Evolutionary conservation across 2,888 invertebrate species (phyloP).

Genomic region (Chrysina gloriosa): DNA sequence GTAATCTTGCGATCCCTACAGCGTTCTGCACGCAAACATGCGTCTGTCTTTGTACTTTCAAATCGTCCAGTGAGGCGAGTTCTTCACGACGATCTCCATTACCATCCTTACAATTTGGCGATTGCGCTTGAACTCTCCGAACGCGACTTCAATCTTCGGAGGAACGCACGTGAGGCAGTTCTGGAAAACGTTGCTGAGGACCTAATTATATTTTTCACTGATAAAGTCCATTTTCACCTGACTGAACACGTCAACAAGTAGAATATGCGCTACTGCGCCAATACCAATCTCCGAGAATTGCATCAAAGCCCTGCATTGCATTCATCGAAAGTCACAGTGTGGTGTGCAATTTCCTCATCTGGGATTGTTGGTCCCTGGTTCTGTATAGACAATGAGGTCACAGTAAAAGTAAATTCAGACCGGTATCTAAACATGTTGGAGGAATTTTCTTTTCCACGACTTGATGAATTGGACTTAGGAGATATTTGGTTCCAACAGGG

Average conservation of each 20-base stretch:
- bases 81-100: constrained; percentile 52
- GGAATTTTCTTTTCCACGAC: too few species aligned
- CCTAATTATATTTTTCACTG: constrained; percentile 39
- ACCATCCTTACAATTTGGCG: constrained; percentile 54
- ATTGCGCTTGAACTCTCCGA: constrained; percentile 52
- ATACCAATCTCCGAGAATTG: neutral
- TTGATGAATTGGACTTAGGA: too few species aligned
- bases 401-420: too few species aligned
- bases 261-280: neutral
- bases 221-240: constrained; percentile 48
- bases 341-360: too few species aligned
- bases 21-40: constrained; percentile 46
- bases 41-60: constrained; percentile 52
- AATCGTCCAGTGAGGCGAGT: constrained; percentile 52
- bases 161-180: constrained; percentile 48
- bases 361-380: too few species aligned
- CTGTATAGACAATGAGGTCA: too few species aligned
- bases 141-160: constrained; percentile 49
- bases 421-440: too few species aligned
- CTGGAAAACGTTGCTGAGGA: constrained; percentile 48
- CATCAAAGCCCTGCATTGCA: too few species aligned
- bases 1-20: constrained; percentile 42
- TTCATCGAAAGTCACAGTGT: too few species aligned
- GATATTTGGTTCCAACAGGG: too few species aligned
- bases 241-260: constrained; percentile 11